These are phyloP conservation scores for Sphaerodactylus townsendi DNA, from an alignment of 2,113 vertebrate genomes.

Conservation along the genomic window DNA sequence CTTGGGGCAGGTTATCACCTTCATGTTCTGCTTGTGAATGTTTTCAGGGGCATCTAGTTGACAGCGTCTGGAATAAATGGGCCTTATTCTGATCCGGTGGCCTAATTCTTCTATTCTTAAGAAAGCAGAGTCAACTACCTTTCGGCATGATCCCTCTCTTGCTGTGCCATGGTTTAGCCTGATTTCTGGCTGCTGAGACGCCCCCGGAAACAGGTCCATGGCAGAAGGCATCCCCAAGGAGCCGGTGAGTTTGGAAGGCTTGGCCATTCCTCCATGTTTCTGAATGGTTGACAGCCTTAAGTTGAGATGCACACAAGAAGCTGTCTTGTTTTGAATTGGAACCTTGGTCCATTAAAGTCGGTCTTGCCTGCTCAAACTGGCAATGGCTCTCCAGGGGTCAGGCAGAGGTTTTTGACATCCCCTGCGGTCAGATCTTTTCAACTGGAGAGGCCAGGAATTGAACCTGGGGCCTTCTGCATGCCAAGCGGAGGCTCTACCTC, in stretches of 20 bases:
- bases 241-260: background rate
- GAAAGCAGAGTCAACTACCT: background rate
- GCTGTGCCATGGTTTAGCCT: background rate
- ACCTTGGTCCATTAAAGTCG: no score
- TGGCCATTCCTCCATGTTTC: background rate
- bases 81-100: no score
- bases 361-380: no score
- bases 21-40: background rate
- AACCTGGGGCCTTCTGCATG: no score
- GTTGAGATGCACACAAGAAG: no score
- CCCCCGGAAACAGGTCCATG: accelerated
- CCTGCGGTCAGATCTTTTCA: no score
- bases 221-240: background rate
- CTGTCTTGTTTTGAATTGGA: no score
- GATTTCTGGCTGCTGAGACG: background rate
- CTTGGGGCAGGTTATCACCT: background rate
- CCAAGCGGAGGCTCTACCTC: no score
- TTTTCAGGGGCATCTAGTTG: background rate
- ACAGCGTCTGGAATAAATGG: no score
- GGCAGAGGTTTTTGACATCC: no score
- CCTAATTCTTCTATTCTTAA: background rate
- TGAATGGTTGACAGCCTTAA: background rate
- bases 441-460: no score
- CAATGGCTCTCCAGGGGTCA: no score
- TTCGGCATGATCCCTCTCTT: background rate